These are phyloP conservation scores for Geopemphigus sp. DNA, from an alignment of 1,140 invertebrate genomes.

Conservation along the genomic window DNA sequence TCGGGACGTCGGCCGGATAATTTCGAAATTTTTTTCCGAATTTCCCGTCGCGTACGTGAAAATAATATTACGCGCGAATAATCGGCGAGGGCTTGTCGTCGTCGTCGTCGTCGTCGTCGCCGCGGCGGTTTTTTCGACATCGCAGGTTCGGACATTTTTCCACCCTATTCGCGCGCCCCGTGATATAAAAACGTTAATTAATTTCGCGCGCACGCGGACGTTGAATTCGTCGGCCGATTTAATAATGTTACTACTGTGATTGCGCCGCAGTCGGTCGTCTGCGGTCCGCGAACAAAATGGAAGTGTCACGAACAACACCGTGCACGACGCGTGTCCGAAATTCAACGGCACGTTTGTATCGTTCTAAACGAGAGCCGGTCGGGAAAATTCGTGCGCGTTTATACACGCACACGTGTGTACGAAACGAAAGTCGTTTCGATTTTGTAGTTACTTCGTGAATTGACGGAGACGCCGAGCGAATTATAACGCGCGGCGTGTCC, in stretches of 20 bases:
- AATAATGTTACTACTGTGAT: slow-evolving; percentile 29
- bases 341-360: slow-evolving; percentile 7
- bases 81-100: neutral
- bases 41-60: too few relatives aligned
- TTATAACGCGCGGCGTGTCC: too few relatives aligned
- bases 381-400: too few relatives aligned
- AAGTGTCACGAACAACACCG: slow-evolving; percentile 30
- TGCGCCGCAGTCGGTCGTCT: neutral
- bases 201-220: slow-evolving; percentile 28
- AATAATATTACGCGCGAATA: neutral
- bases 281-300: slow-evolving; percentile 24
- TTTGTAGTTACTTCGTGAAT: too few relatives aligned
- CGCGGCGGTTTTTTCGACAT: slow-evolving; percentile 18
- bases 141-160: slow-evolving; percentile 27
- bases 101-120: too few relatives aligned
- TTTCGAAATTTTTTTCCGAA: too few relatives aligned
- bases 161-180: neutral
- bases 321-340: neutral
- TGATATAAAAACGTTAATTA: slow-evolving; percentile 43
- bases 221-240: slow-evolving; percentile 8
- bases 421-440: too few relatives aligned
- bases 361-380: too few relatives aligned
- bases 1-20: too few relatives aligned
- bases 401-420: too few relatives aligned
- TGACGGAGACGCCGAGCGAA: too few relatives aligned